Percentiles rank a stretch among this genome's conserved stretches.
These are phyloP conservation scores for Megaleporinus macrocephalus DNA, from an alignment of 2,113 vertebrate genomes.

Conservation along the genomic window DNA sequence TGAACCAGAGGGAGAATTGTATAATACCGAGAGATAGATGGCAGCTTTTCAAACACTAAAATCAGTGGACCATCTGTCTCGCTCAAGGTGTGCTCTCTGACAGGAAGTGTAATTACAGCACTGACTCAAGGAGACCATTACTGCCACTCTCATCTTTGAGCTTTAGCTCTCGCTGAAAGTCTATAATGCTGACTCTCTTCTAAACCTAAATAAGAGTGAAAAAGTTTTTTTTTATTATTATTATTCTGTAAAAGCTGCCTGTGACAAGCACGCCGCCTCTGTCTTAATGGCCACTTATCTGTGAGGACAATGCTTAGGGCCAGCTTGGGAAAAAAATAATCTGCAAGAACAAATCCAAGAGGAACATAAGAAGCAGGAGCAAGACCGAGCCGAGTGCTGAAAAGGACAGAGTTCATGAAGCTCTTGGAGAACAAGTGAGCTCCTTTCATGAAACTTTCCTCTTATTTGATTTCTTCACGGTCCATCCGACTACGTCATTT, in stretches of 20 bases:
- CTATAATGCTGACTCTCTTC: conserved; percentile 28
- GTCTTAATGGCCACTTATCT: conserved; percentile 28
- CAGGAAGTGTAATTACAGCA: conserved; percentile 41
- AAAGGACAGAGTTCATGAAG: background rate
- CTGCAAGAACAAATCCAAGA: background rate
- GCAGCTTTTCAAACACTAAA: conserved; percentile 47
- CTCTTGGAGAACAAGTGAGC: background rate
- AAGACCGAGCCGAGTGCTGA: background rate
- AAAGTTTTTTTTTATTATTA: conserved; percentile 20
- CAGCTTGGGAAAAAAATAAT: background rate
- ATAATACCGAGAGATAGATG: conserved; percentile 37
- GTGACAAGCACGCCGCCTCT: conserved; percentile 34
- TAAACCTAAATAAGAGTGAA: conserved; percentile 14
- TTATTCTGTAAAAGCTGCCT: conserved; percentile 41
- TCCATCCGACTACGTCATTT: background rate
- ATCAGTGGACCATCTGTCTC: conserved; percentile 54
- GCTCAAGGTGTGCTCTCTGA: conserved; percentile 50
- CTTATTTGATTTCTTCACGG: background rate
- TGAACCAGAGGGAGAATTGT: conserved; percentile 13
- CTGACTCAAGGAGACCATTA: conserved; percentile 36
- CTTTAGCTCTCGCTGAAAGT: conserved; percentile 19
- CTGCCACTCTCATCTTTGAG: conserved; percentile 5
- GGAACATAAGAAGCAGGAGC: conserved; percentile 19
- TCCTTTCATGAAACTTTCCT: background rate
- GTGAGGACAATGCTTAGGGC: conserved; percentile 34